Evolutionary conservation across 2,797 vertebrate genomes (phyloP).

Genomic region (Thalassophryne amazonica): DNA sequence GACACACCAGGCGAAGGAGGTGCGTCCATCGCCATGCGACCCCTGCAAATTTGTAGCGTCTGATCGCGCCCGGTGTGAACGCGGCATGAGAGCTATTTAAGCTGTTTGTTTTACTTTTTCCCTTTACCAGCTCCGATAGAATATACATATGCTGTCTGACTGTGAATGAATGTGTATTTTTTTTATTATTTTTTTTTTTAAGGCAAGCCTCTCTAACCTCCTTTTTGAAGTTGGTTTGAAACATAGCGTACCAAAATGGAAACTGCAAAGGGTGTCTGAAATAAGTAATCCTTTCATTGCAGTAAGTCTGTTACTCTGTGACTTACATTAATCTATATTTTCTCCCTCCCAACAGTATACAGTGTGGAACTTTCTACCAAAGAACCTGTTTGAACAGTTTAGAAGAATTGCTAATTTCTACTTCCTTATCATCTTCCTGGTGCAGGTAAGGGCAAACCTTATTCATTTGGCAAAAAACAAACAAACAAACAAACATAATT

Average conservation of each 20-base stretch:
- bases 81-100: constrained; percentile 52
- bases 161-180: constrained; percentile 39
- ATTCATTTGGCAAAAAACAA: neutral
- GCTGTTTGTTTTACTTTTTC: constrained; percentile 21
- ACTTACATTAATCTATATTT: constrained; percentile 7
- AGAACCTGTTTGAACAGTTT: constrained; percentile 99
- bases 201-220: constrained; percentile 15
- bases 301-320: neutral
- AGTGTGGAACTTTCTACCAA: constrained; percentile 98
- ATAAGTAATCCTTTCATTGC: neutral
- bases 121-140: constrained; percentile 6
- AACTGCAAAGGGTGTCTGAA: neutral
- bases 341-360: constrained; percentile 84
- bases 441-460: constrained; percentile 86
- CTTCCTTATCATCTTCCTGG: constrained; percentile 98
- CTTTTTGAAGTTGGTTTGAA: constrained; percentile 4
- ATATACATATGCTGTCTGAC: constrained; percentile 22
- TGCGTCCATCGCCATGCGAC: no score
- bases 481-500: constrained; percentile 1
- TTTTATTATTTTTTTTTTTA: constrained; percentile 37
- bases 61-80: no score
- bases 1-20: no score
- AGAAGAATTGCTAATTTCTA: constrained; percentile 99
- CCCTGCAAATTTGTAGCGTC: no score
- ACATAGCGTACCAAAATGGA: neutral